A percentile compares a stretch with the other conserved stretches of the same genome.
phyloP scores from a whole-genome alignment of 2,888 invertebrate genomes.

The Synergus itoensis region DNA sequence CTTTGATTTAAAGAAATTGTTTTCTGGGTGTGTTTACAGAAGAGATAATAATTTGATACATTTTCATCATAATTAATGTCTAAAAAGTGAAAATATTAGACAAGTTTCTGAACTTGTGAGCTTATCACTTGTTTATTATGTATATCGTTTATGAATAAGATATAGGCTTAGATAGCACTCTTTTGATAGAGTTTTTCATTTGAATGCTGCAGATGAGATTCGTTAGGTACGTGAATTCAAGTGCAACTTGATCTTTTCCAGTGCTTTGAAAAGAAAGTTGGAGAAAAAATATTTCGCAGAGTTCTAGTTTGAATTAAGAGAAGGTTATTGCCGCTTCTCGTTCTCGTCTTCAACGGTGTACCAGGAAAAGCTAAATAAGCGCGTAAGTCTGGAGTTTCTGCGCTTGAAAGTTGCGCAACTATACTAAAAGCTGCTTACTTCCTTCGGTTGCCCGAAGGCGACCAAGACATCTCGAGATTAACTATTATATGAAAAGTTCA shows the following conservation, averaged over 20 bases:
- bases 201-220: neutral
- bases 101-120: no score
- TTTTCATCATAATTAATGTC: no score
- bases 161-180: no score
- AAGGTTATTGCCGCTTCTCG: neutral
- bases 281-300: neutral
- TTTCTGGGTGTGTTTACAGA: no score
- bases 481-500: conserved; percentile 8
- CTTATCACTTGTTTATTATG: no score
- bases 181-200: neutral
- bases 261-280: neutral
- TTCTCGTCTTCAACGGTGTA: neutral
- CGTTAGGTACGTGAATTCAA: neutral
- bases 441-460: neutral
- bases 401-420: conserved; percentile 11
- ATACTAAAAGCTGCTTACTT: conserved; percentile 13
- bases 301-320: neutral
- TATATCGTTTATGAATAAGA: no score
- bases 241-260: neutral
- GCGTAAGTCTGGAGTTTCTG: neutral
- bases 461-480: neutral
- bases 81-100: no score
- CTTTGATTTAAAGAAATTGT: no score
- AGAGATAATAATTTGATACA: no score
- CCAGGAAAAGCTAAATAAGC: conserved; percentile 15